Evolutionary conservation across 1,140 invertebrate genomes (phyloP), one percentile per base, ranked within the genome.

Genomic region (Lepidurus arcticus): DNA sequence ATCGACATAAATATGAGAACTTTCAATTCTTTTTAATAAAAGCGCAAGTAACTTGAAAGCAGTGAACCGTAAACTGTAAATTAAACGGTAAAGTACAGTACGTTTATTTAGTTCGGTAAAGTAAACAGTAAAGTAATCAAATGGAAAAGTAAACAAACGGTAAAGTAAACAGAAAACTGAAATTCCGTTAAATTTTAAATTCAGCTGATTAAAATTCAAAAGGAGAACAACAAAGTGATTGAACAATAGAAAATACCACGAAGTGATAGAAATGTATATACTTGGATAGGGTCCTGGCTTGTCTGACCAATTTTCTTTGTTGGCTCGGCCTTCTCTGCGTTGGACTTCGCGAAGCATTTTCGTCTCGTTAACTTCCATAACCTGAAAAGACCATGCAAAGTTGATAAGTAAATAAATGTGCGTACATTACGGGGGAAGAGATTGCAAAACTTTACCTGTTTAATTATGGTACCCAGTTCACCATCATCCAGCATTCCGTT

Each of bases 321-420:
- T 76, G 11, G 53, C 24, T 9, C 73, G 42, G 4, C 77, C 73
- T 74, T 92, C 91, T 43, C 90, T 90, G 42, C 91, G 87, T 81
- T 92, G 90, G 0, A 91, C 90, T 53, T 93, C 92, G 80, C 91
- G 88, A 7, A 93, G 83, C 83, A 94, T 93, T 78, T 92, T 89
- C 21, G 90, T 89, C 81, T 94, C 92, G 24, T 80, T 76, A 79
- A 76, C 76, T 45, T 80, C 11, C 73, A 44, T 65, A 73, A 78
- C 44, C 74, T 47, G 9, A 21, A 7, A 11, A 75, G 0, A 76
- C 34, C 44, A 74, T 44, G 3, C 13, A 34, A 44, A 44, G 16
- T 9, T 74, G 42, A 42, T 74, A 6, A 73, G 34, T 53, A 53
- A 24, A 24, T 73, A 77, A 73, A 73, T 0, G 26, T 73, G 8